Evolutionary conservation across 2,888 invertebrate species (phyloP), one percentile per base, ranked within the genome.

Genomic region (Lordiphosa fenestrarum): DNA sequence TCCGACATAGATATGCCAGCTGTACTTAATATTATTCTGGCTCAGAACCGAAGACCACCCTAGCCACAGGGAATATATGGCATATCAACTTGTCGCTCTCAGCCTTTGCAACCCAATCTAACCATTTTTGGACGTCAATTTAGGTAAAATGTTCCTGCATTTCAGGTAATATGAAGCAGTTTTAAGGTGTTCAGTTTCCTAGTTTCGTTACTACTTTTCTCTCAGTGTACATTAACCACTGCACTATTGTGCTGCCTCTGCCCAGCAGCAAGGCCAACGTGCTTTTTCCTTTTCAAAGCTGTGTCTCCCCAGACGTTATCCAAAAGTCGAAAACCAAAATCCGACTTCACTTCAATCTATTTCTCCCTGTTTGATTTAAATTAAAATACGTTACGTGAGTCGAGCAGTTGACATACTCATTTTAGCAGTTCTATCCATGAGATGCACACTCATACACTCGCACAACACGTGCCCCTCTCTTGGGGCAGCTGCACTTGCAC

Each of bases 371-470:
- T 74, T 70, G 80, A 80, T 78, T 80, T 72, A 67, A 78, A 84
- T 80, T 80, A 84, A 80, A 84, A 80, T 84, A 80, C 72, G 80
- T 78, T 84, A 84, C 83, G 80, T 80, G 80, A 62, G 75, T 74
- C 56, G 46, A 50, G 65, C 60, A 65, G 70, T 71, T 78, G 85
- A 71, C 82, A 77, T 71, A 78, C 73, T 74, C 59, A 66, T 63
- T 73, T 55, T 58, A 25, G 25, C 48, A 36, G 36, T 37, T 63
- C 69, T 65, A 69, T 73, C 71, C 68, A 40, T 57, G 60, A 67
- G 69, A 68, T 71, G 72, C 78, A 65, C 54, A 50, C 50, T 57
- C 38, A 54, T 36, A 58, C 44, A 33, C 37, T 23, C 46, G 51
- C 37, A 51, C 12, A 40, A 19, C 19, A 12, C n/a, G 38, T 37